Percentiles rank a stretch among this genome's conserved stretches.
Conservation (phyloP, 2,888 invertebrate genomes). For the Thymelicus acteon region DNA sequence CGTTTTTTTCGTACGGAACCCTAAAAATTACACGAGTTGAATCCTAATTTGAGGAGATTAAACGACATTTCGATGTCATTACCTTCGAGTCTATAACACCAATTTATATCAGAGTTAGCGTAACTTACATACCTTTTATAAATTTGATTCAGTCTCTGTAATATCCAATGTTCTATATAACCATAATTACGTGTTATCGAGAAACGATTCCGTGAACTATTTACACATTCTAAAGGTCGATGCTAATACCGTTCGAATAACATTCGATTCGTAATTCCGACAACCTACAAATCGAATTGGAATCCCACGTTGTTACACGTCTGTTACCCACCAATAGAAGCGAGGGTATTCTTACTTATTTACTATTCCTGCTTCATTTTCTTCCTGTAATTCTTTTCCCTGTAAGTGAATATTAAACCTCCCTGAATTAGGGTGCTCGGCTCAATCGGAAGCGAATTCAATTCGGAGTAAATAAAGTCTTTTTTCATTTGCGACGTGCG, state of each 20-base stretch:
- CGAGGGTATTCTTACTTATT: conserved; percentile 70
- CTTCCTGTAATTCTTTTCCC: conserved; percentile 81
- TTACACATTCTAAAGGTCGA: conserved; percentile 76
- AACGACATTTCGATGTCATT: no score
- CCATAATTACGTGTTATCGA: conserved; percentile 11
- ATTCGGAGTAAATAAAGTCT: conserved; percentile 31
- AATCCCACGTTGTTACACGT: conserved; percentile 75
- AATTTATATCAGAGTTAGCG: neutral
- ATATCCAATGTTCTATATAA: neutral
- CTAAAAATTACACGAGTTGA: no score
- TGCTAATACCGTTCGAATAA: conserved; percentile 38
- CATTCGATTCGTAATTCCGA: conserved; percentile 48
- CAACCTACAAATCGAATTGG: conserved; percentile 77
- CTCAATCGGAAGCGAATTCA: conserved; percentile 22
- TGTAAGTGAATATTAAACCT: conserved; percentile 80
- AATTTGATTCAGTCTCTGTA: no score
- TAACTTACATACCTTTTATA: no score
- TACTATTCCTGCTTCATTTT: conserved; percentile 78
- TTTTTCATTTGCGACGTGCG: conserved; percentile 35
- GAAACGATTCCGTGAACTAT: conserved; percentile 44
- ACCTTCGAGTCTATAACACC: neutral
- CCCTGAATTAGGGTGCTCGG: conserved; percentile 63
- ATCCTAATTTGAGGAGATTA: no score
- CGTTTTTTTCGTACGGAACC: no score
- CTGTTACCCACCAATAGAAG: conserved; percentile 61